Evolutionary conservation across 2,888 invertebrate species (phyloP).

Genomic region (Drosophila maculinotata): DNA sequence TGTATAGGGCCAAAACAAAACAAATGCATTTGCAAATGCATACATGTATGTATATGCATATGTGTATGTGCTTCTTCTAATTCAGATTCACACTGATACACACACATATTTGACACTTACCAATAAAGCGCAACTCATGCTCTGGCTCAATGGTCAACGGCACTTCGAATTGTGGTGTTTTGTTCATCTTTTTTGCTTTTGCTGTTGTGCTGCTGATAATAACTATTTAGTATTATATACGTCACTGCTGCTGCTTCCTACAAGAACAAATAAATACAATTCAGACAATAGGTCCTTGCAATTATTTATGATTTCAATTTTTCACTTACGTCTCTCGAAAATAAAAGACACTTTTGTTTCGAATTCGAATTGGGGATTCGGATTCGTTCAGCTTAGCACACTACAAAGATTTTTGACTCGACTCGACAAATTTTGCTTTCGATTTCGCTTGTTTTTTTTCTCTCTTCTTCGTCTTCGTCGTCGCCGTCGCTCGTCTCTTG

Average conservation of each 20-base stretch:
- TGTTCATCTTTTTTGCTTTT: constrained; percentile 33
- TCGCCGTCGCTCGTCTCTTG: constrained; percentile 42
- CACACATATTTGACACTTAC: constrained; percentile 86
- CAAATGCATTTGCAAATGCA: constrained; percentile 35
- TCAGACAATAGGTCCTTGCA: constrained; percentile 17
- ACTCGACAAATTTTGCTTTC: constrained; percentile 45
- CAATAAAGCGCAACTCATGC: constrained; percentile 95
- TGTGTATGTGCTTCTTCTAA: constrained; percentile 7
- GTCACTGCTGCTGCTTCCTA: constrained; percentile 26
- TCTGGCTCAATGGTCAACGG: constrained; percentile 94
- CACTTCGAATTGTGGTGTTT: constrained; percentile 86
- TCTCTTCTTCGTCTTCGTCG: constrained; percentile 38
- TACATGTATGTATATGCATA: neutral
- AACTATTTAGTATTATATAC: constrained; percentile 18
- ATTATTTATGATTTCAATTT: constrained; percentile 22
- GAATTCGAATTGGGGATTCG: constrained; percentile 12
- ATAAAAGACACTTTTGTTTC: neutral
- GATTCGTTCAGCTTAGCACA: constrained; percentile 32
- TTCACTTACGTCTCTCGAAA: constrained; percentile 21
- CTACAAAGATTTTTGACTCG: constrained; percentile 30
- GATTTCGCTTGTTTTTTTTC: constrained; percentile 60
- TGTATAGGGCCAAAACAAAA: constrained; percentile 41
- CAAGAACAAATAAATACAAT: constrained; percentile 18
- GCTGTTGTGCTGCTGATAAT: constrained; percentile 25
- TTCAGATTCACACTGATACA: constrained; percentile 12